Percentiles rank a stretch among this genome's conserved stretches.
These are phyloP conservation scores for Heptranchias perlo DNA, from an alignment of 2,113 vertebrate genomes.

Conservation along the genomic window DNA sequence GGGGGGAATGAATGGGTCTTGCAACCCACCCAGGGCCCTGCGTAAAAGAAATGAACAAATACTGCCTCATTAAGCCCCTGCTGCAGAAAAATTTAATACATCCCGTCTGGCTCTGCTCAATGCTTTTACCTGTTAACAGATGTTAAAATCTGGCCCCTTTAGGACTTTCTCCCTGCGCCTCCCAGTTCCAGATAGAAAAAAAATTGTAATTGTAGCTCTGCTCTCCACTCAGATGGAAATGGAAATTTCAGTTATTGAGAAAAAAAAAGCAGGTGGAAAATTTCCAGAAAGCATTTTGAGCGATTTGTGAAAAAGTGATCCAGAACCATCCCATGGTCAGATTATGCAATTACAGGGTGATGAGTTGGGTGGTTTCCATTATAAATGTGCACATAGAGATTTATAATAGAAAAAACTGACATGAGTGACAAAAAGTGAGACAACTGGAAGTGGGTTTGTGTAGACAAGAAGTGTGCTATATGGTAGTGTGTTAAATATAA, in stretches of 20 bases:
- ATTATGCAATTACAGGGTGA: background rate
- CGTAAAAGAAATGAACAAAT: background rate
- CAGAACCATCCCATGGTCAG: too few relatives aligned
- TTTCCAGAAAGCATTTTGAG: too few relatives aligned
- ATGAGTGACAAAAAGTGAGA: background rate
- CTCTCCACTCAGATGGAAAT: too few relatives aligned
- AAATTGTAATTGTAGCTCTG: too few relatives aligned
- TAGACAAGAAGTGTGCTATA: background rate
- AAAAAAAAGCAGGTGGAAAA: too few relatives aligned
- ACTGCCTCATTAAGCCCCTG: background rate
- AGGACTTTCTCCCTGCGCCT: too few relatives aligned
- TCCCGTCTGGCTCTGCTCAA: background rate
- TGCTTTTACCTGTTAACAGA: background rate
- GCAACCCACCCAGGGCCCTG: background rate
- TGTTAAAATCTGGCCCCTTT: too few relatives aligned
- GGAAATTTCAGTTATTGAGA: too few relatives aligned
- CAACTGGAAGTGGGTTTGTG: background rate
- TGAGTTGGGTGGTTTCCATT: background rate
- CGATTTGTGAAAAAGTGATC: too few relatives aligned
- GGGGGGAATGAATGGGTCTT: background rate
- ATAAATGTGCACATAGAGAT: background rate
- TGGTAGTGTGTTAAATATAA: background rate
- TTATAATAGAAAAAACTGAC: too few relatives aligned
- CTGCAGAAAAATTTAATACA: background rate
- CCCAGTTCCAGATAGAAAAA: too few relatives aligned